Evolutionary conservation across 2,888 invertebrate genomes (phyloP).

Genomic region (Ichneumoninae sp.): DNA sequence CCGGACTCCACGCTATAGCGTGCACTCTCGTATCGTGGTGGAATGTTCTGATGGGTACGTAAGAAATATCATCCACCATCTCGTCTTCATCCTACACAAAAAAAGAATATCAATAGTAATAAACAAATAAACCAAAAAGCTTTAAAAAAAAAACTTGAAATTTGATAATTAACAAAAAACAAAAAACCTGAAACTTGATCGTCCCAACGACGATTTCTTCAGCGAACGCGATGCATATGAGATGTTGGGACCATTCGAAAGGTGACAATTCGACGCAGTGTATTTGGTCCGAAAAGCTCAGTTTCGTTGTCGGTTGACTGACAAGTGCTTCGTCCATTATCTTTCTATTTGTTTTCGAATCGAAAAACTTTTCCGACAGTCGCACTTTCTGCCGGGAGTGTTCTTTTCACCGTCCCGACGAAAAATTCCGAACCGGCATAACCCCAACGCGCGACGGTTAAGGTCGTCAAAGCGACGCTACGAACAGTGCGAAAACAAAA

Average conservation of each 20-base stretch:
- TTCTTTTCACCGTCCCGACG: background rate
- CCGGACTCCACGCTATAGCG: conserved; percentile 87
- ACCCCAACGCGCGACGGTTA: conserved; percentile 66
- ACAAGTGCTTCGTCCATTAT: conserved; percentile 80
- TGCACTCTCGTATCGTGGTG: conserved; percentile 86
- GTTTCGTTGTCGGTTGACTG: conserved; percentile 83
- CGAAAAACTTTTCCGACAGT: conserved; percentile 1
- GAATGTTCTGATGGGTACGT: conserved; percentile 86
- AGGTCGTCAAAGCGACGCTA: conserved; percentile 37
- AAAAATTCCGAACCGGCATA: conserved; percentile 71
- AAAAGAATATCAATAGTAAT: conserved; percentile 67
- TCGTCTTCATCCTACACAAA: conserved; percentile 85
- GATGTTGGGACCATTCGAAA: conserved; percentile 88
- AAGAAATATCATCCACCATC: conserved; percentile 85
- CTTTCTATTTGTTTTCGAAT: conserved; percentile 30
- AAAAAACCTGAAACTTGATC: conserved; percentile 86
- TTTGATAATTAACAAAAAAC: conserved; percentile 42
- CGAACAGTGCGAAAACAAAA: background rate
- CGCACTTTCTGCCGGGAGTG: background rate
- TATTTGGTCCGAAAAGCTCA: conserved; percentile 86
- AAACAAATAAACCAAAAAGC: conserved; percentile 58
- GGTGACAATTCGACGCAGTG: conserved; percentile 87
- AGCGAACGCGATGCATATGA: conserved; percentile 87
- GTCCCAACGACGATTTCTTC: conserved; percentile 86
- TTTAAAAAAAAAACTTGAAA: background rate